phyloP scores from a whole-genome alignment of 2,888 invertebrate species.

The Platycheirus albimanus region DNA sequence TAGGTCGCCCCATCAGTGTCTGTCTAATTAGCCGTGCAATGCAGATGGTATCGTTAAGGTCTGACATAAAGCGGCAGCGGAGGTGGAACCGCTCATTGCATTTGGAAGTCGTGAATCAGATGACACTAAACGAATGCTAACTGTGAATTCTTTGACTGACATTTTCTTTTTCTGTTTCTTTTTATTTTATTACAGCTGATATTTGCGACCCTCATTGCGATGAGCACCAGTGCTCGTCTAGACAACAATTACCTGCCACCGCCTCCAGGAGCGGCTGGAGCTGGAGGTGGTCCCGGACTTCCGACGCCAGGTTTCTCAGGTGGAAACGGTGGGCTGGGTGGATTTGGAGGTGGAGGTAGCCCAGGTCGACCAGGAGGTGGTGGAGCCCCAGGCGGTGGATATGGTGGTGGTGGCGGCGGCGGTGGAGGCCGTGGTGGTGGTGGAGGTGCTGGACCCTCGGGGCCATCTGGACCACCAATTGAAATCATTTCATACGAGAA shows the following conservation, averaged over 20 bases:
- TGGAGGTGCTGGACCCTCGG: conserved; percentile 76
- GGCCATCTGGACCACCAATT: conserved; percentile 82
- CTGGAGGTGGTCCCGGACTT: conserved; percentile 81
- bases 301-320: conserved; percentile 82
- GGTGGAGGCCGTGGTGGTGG: conserved; percentile 77
- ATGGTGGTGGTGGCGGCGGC: conserved; percentile 77
- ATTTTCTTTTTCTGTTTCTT: conserved; percentile 55
- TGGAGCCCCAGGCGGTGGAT: conserved; percentile 74
- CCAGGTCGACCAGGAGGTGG: conserved; percentile 79
- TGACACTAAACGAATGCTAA: conserved; percentile 59
- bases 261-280: conserved; percentile 82
- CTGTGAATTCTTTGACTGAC: conserved; percentile 38
- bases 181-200: conserved; percentile 82
- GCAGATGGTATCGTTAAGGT: conserved; percentile 57
- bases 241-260: conserved; percentile 86
- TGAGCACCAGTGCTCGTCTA: conserved; percentile 83
- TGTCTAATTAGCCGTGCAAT: conserved; percentile 73
- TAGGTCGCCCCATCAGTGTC: conserved; percentile 64
- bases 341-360: conserved; percentile 80
- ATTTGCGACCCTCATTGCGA: conserved; percentile 82
- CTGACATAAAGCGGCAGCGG: conserved; percentile 45
- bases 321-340: conserved; percentile 79
- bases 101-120: conserved; percentile 67
- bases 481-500: conserved; percentile 85
- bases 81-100: conserved; percentile 27